Conservation (phyloP, 2,888 invertebrate genomes). For the Antheraea assamensis region DNA sequence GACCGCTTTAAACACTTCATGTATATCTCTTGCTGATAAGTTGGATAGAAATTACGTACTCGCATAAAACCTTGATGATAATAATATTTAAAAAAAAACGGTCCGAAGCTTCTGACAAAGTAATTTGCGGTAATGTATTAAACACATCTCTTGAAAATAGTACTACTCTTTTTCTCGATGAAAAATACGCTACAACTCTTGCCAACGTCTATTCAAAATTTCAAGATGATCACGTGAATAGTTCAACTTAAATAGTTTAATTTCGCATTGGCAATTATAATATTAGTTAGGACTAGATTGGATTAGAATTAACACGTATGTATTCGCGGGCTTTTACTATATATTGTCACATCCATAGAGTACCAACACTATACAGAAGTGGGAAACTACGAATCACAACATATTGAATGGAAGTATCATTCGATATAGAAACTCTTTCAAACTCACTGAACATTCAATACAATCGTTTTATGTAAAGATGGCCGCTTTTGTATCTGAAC, state of each 20-base stretch:
- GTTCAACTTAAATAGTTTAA: no score
- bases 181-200: no score
- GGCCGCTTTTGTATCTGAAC: background rate
- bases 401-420: background rate
- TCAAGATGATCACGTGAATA: no score
- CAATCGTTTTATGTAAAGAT: slow-evolving; percentile 7
- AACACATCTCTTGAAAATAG: no score
- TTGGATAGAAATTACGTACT: background rate
- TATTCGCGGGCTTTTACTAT: no score
- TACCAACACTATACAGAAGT: background rate
- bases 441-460: background rate
- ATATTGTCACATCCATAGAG: background rate
- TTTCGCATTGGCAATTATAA: no score
- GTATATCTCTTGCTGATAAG: background rate
- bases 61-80: background rate
- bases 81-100: background rate
- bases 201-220: no score
- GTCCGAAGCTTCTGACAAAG: background rate
- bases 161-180: no score
- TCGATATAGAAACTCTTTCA: background rate
- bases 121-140: background rate
- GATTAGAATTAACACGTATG: no score
- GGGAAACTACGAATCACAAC: background rate
- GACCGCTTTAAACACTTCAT: background rate
- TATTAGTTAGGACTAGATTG: no score